phyloP scores from a whole-genome alignment of 1,140 invertebrate species.

The Leptopilina boulardi region DNA sequence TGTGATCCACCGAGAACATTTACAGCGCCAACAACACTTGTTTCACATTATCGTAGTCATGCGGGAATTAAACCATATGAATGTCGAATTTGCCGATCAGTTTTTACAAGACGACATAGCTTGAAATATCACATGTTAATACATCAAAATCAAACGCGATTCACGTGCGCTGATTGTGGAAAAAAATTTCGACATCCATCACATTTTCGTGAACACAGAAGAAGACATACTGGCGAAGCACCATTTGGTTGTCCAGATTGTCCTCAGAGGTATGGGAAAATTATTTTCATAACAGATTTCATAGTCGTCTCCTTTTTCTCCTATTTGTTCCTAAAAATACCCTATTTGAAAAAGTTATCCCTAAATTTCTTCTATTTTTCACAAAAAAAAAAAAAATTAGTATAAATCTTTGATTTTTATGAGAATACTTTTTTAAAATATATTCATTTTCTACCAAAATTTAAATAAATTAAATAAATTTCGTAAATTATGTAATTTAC shows the following conservation, averaged over 20 bases:
- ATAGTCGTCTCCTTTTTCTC: no score
- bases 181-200: slow-evolving; percentile 82
- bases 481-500: no score
- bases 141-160: slow-evolving; percentile 81
- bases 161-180: slow-evolving; percentile 80
- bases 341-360: no score
- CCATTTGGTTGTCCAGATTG: slow-evolving; percentile 83
- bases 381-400: no score
- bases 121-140: slow-evolving; percentile 84
- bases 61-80: slow-evolving; percentile 83
- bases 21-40: slow-evolving; percentile 81
- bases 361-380: no score
- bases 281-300: no score
- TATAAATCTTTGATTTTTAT: no score
- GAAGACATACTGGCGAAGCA: slow-evolving; percentile 82
- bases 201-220: slow-evolving; percentile 80
- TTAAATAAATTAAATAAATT: no score
- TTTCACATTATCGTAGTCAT: slow-evolving; percentile 83
- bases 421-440: no score
- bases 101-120: slow-evolving; percentile 82
- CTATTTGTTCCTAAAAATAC: no score
- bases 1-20: slow-evolving; percentile 80
- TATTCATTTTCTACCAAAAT: no score
- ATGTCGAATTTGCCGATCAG: slow-evolving; percentile 79
- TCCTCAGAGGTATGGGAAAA: slow-evolving; percentile 72